Conservation (phyloP, 2,113 vertebrate species). For the Paramormyrops kingsleyae region DNA sequence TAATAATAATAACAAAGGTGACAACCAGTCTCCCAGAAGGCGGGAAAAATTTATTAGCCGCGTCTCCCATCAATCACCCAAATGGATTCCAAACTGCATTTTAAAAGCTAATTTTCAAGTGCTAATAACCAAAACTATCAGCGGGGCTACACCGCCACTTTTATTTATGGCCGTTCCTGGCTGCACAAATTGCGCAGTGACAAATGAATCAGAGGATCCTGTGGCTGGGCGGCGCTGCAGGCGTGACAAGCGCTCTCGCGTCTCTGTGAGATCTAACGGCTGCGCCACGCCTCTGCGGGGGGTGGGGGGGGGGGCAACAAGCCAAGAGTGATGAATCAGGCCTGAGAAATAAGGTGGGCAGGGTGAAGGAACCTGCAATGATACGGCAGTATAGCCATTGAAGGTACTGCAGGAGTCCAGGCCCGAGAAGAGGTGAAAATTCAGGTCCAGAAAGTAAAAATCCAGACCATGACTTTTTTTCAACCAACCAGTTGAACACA, state of each 20-base stretch:
- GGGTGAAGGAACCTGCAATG: constrained; percentile 40
- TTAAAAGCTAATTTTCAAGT: constrained; percentile 75
- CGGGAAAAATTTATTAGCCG: constrained; percentile 67
- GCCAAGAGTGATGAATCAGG: constrained; percentile 43
- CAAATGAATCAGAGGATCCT: constrained; percentile 44
- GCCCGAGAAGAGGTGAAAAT: neutral
- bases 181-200: constrained; percentile 55
- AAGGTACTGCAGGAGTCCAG: neutral
- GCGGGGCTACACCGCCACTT: constrained; percentile 47
- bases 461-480: neutral
- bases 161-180: constrained; percentile 63
- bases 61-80: constrained; percentile 67
- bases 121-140: constrained; percentile 64
- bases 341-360: constrained; percentile 34
- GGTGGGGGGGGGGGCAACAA: constrained; percentile 7
- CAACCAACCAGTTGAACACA: neutral
- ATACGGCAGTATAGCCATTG: neutral
- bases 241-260: constrained; percentile 17
- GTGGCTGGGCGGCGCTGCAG: constrained; percentile 16
- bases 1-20: constrained; percentile 25
- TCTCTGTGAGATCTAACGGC: neutral
- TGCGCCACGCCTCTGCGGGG: neutral
- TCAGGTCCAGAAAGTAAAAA: neutral
- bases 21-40: constrained; percentile 54
- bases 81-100: constrained; percentile 75